phyloP scores from a whole-genome alignment of 1,140 invertebrate genomes.

The Euura saliciscinereae region DNA sequence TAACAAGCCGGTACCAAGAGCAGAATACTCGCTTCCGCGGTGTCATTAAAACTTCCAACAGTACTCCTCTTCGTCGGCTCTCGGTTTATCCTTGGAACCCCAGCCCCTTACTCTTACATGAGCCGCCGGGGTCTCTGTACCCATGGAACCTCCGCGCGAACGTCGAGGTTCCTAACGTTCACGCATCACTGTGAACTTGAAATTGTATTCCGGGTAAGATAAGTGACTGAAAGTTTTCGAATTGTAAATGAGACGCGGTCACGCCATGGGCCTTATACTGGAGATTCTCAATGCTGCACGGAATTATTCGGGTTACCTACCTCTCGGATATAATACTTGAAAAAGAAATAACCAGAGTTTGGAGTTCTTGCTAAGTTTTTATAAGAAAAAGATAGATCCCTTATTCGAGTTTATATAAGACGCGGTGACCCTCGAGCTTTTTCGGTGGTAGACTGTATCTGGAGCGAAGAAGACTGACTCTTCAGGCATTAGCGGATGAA shows the following conservation, averaged over 20 bases:
- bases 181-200: neutral
- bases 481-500: too few species aligned
- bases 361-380: too few species aligned
- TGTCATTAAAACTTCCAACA: slow-evolving; percentile 11
- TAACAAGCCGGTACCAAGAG: neutral
- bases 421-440: too few species aligned
- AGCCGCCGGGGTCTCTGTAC: neutral
- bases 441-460: too few species aligned
- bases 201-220: slow-evolving; percentile 3
- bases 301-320: too few species aligned
- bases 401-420: too few species aligned
- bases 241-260: neutral
- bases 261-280: neutral
- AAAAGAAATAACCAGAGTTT: too few species aligned
- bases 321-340: too few species aligned
- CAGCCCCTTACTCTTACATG: neutral
- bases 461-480: too few species aligned
- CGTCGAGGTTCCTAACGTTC: neutral
- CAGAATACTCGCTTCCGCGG: slow-evolving; percentile 5
- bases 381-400: too few species aligned
- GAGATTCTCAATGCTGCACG: too few species aligned
- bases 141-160: neutral
- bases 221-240: slow-evolving; percentile 1
- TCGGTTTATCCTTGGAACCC: neutral
- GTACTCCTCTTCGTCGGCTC: neutral